Evolutionary conservation across 2,888 invertebrate genomes (phyloP).

Genomic region (Cecidostiba fungosa): DNA sequence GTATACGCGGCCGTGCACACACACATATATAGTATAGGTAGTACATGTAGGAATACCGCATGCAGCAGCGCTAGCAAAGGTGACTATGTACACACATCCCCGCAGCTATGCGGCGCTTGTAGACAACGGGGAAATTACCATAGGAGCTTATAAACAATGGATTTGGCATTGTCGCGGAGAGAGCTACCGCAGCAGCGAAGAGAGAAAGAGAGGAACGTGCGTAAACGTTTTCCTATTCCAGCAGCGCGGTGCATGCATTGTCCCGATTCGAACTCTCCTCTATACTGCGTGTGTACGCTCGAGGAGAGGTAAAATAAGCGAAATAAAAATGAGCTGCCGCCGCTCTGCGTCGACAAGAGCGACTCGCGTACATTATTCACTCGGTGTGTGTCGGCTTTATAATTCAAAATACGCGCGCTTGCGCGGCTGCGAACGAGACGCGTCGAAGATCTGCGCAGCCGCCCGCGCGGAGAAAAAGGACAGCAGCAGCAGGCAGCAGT

Average conservation of each 20-base stretch:
- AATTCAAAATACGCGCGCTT: conserved; percentile 58
- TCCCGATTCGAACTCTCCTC: conserved; percentile 27
- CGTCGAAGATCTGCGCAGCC: conserved; percentile 1
- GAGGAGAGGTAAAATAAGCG: neutral
- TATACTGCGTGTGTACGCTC: neutral
- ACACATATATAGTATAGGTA: neutral
- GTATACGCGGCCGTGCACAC: neutral
- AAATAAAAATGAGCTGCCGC: neutral
- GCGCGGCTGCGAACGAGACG: neutral
- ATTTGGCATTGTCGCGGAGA: conserved; percentile 20
- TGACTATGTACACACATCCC: neutral
- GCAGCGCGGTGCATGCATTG: conserved; percentile 17
- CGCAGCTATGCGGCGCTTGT: neutral
- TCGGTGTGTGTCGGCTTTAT: conserved; percentile 50
- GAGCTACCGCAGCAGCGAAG: neutral
- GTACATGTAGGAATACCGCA: neutral
- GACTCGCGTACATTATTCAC: conserved; percentile 55
- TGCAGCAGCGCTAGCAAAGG: neutral
- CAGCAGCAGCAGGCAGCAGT: neutral
- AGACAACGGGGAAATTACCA: conserved; percentile 45
- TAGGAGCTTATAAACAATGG: conserved; percentile 54
- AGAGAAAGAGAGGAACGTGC: neutral
- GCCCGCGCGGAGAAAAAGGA: conserved; percentile 5
- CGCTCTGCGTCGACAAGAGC: neutral
- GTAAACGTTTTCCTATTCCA: conserved; percentile 39